Base-by-base conservation (phyloP, 2,888 invertebrate species). In the Cataglyphis albicans region DNA sequence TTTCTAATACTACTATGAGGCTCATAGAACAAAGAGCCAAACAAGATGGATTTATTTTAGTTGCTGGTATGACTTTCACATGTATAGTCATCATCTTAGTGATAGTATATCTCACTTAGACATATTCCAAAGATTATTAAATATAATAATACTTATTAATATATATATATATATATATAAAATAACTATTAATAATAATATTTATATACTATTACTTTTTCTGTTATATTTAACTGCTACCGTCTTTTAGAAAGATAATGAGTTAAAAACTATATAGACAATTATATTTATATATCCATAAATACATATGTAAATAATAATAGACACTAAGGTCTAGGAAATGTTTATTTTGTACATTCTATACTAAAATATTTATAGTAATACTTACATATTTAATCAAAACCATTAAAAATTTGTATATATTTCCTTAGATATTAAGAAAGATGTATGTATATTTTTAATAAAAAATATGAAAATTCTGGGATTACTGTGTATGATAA, bases 1-100 rank as follows among this genome's bases (percentile, higher is more conserved):
- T 99, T 72, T 99, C 98, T 9, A 99, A 98, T 94, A 98, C 99
- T 10, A 99, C 99, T 0, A 98, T 99, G 97, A 96, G 98, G 87
- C 95, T 99, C 57, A 99, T 99, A 90, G 99, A 99, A 93, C 96
- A 97, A 78, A 95, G 99, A 89, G 97, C 97, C 9, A 95, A 96
- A 0, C 98, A 99, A 93, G 99, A 99, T 94, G 98, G 98, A 94
- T 97, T 97, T 92, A 96, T 99, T 87, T 95, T 99, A 84, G 96
- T 98, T 83, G 97, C 97, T 7, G 99, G 99, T 73, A 98, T 99
- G 97, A 94, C 98, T 68, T 94, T 98, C 21, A 99, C 99, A 0
- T 94, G 97, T 81, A 92, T 97, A 76, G 96, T 99, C 80, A 98
- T 99, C 93, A 96, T 97, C 82, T 95, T 99, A 85, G 97, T 98